Base-by-base conservation (phyloP, 2,113 vertebrate genomes). In the Carettochelys insculpta region DNA sequence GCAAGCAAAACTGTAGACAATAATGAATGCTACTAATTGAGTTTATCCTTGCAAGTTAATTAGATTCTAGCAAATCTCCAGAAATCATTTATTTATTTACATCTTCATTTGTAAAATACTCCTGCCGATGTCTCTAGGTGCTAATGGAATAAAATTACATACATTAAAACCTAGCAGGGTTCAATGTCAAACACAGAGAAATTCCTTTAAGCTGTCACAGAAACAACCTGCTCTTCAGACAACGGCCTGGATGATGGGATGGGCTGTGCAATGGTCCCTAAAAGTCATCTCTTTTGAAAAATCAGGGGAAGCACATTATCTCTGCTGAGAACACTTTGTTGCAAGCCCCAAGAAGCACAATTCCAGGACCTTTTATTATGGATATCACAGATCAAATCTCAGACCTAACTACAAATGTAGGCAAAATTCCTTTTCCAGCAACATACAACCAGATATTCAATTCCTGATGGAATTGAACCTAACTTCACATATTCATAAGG, bases 1-100 rank as follows among this genome's bases (percentile, higher is more conserved):
- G 78, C 34, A 87, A 87, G 47, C 52, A 95, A 94, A 91, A 92
- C 56, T 29, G 3, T 87, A 96, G 52, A 52, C 52, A 82, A 75
- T 73, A 79, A 1, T 29, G 81, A 96, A 94, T 50, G 34, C 82
- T 68, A 38, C 43, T 90, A 90, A 94, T 73, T 86, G 86, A 95
- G 80, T 95, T 96, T 91, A 94, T 68, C 87, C 77, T 82, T 91
- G 75, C 43, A 94, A 95, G 87, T 90, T 95, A 96, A 95, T 95
- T 96, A 96, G 89, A 93, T 94, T 93, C 90, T 68, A 95, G 87
- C 84, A 92, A 95, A 80, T 90, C 85, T 76, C 80, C 93, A 94
- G 90, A 89, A 95, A 95, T 94, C 89, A 84, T 93, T 94, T 96
- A 92, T 95, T 96, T 95, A 88, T 91, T 84, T 89, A 84, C 38